phyloP scores from a whole-genome alignment of 2,888 invertebrate species.

The Ochlodes sylvanus region DNA sequence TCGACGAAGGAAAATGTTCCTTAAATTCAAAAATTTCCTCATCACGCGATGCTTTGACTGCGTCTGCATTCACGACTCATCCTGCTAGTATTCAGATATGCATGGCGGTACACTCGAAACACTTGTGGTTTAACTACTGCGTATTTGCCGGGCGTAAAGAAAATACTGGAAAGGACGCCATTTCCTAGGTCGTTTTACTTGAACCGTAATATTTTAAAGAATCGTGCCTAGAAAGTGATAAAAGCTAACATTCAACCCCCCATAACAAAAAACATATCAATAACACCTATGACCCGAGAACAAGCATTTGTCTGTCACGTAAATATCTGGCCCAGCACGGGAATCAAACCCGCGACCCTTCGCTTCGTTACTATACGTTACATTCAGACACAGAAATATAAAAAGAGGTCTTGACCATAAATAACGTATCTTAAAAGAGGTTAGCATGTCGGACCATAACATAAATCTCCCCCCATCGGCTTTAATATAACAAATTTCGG shows the following conservation, averaged over 20 bases:
- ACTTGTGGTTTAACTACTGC: not conserved
- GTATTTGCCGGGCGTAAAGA: constrained; percentile 7
- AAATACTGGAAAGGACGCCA: not conserved
- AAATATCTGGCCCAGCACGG: too few species aligned
- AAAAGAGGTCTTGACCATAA: not conserved
- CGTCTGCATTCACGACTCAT: constrained; percentile 29
- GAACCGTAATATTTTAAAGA: not conserved
- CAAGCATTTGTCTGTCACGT: too few species aligned
- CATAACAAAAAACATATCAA: too few species aligned
- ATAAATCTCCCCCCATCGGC: constrained; percentile 13
- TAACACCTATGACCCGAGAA: too few species aligned
- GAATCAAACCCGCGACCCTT: too few species aligned
- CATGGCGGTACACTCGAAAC: constrained; percentile 21
- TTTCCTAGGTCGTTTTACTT: not conserved
- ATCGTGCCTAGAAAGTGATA: too few species aligned
- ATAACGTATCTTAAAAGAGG: constrained; percentile 16
- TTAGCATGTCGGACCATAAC: constrained; percentile 23
- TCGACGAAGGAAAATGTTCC: constrained; percentile 1
- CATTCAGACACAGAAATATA: too few species aligned
- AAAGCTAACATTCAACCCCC: too few species aligned
- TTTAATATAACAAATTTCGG: constrained; percentile 31
- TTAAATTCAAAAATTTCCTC: constrained; percentile 14
- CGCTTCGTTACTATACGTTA: too few species aligned
- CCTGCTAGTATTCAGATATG: constrained; percentile 31
- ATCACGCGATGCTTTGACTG: constrained; percentile 27